phyloP scores from a whole-genome alignment of 2,888 invertebrate species.

The Metacarcinus magister region DNA sequence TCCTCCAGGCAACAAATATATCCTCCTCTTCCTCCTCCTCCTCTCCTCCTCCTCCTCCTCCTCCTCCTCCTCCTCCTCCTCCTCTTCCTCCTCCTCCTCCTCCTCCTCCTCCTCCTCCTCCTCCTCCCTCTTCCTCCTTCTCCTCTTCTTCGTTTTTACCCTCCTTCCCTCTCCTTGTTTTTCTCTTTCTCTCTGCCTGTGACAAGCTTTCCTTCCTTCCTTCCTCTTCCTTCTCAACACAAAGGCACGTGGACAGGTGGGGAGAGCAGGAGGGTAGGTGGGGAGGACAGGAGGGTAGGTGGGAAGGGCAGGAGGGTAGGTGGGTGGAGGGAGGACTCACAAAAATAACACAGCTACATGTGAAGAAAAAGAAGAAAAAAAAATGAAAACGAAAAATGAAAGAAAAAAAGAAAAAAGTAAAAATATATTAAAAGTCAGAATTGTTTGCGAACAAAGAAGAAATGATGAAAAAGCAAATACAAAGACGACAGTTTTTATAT shows the following conservation, averaged over 20 bases:
- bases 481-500: neutral
- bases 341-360: neutral
- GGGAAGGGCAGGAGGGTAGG: neutral
- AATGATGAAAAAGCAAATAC: neutral
- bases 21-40: neutral
- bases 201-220: conserved; percentile 16
- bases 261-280: neutral
- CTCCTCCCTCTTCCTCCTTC: neutral
- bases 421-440: neutral
- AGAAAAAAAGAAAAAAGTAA: too few relatives aligned
- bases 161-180: neutral
- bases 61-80: neutral
- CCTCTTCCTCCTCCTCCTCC: neutral
- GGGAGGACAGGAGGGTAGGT: too few relatives aligned
- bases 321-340: neutral
- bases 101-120: neutral
- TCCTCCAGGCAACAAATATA: too few relatives aligned
- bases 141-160: neutral
- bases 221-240: conserved; percentile 12
- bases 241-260: neutral
- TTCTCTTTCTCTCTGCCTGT: conserved; percentile 31
- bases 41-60: neutral
- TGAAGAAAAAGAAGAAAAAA: neutral
- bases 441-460: neutral
- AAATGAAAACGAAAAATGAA: neutral